Percentiles rank a stretch among this genome's conserved stretches.
Conservation (phyloP, 2,797 vertebrate genomes). For the Cynodonichthys magdalenae region DNA sequence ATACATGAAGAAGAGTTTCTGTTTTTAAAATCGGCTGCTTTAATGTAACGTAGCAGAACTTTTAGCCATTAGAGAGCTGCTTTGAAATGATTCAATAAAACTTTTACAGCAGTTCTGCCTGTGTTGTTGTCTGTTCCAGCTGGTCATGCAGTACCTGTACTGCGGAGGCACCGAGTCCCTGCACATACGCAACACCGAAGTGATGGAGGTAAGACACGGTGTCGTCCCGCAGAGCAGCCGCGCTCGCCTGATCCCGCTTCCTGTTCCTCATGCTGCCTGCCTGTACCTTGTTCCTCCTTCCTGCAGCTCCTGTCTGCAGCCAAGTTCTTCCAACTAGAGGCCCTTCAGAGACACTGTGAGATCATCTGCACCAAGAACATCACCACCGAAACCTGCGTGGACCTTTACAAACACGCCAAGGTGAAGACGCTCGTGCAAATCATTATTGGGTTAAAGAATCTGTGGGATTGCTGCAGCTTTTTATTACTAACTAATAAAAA, state of each 20-base stretch:
- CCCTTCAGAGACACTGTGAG: conserved; percentile 99
- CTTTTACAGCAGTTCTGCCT: no score
- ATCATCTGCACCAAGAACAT: conserved; percentile 99
- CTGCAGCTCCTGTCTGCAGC: conserved; percentile 94
- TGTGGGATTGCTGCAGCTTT: not conserved
- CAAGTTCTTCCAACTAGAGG: conserved; percentile 99
- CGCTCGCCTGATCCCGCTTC: conserved; percentile 24
- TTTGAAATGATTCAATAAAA: no score
- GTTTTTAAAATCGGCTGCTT: no score
- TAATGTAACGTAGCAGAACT: no score
- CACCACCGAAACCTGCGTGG: conserved; percentile 95
- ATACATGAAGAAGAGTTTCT: no score
- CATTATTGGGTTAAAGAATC: no score
- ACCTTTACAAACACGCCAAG: conserved; percentile 99
- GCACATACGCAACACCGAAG: conserved; percentile 97
- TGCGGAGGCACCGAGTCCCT: conserved; percentile 94
- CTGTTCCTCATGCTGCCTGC: conserved; percentile 36
- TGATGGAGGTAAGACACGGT: conserved; percentile 90
- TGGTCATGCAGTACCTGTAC: conserved; percentile 99
- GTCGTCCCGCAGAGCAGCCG: conserved; percentile 4
- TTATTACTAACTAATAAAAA: no score
- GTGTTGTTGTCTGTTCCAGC: conserved; percentile 80
- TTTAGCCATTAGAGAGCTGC: no score
- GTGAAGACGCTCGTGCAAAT: conserved; percentile 64
- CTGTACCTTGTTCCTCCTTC: conserved; percentile 41